These are phyloP conservation scores for Turritopsis dohrnii DNA, from an alignment of 30 jellyfish, hydroid and myxozoan species.

Conservation along the genomic window DNA sequence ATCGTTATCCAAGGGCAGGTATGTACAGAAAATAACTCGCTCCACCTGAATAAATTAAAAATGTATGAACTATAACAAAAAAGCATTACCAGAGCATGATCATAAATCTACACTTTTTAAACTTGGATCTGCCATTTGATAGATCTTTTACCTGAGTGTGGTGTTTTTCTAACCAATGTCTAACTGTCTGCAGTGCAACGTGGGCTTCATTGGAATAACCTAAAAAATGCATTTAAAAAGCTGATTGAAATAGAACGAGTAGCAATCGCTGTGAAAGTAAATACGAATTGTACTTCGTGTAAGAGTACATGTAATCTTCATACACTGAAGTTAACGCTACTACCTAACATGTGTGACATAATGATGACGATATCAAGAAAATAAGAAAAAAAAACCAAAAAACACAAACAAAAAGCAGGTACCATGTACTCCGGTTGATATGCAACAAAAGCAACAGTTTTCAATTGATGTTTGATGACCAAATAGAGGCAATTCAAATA, in stretches of 20 bases:
- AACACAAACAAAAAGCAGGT: neutral
- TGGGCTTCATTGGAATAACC: neutral
- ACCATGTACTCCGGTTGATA: slow-evolving; percentile 7
- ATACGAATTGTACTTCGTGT: no score
- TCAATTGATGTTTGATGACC: neutral
- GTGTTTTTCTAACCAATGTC: slow-evolving; percentile 1
- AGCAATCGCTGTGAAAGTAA: no score
- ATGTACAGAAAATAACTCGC: slow-evolving; percentile 5
- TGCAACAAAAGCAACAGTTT: slow-evolving; percentile 6
- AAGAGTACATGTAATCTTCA: no score
- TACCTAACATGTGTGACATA: no score
- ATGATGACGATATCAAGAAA: no score
- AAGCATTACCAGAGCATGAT: no score
- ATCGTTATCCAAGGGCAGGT: neutral
- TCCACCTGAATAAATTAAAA: neutral
- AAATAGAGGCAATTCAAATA: neutral
- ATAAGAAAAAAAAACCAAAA: no score
- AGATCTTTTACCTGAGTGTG: neutral
- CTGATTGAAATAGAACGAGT: no score
- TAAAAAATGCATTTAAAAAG: no score
- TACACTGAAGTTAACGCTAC: no score
- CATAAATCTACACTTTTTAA: no score
- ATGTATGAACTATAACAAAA: no score
- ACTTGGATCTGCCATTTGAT: neutral
- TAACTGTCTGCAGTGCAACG: slow-evolving; percentile 8